Conservation (phyloP, 2,113 vertebrate species). For the Asarcornis scutulata region DNA sequence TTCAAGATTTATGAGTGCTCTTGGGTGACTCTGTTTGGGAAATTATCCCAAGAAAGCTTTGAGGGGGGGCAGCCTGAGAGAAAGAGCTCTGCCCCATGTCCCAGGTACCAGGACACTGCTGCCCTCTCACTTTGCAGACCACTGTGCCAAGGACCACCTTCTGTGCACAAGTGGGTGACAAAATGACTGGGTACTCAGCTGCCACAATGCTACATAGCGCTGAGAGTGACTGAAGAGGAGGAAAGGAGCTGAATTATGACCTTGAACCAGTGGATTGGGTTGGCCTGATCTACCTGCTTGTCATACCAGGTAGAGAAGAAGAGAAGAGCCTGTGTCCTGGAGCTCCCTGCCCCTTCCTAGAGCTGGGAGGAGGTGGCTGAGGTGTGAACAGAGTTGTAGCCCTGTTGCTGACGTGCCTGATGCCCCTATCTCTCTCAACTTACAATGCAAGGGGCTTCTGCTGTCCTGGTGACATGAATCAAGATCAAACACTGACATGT, state of each 20-base stretch:
- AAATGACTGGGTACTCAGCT: background rate
- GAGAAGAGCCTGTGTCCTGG: accelerated
- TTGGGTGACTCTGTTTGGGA: background rate
- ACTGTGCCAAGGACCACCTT: background rate
- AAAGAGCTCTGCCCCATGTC: background rate
- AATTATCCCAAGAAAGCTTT: background rate
- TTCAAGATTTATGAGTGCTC: background rate
- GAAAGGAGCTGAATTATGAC: background rate
- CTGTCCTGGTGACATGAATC: background rate
- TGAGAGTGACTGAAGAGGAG: background rate
- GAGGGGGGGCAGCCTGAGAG: background rate
- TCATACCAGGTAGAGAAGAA: background rate
- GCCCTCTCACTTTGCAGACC: background rate
- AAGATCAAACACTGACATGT: background rate
- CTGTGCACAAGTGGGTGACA: background rate
- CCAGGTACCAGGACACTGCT: too few species aligned
- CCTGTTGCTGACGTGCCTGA: accelerated
- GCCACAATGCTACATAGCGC: background rate
- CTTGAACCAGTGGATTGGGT: background rate
- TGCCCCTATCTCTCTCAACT: background rate
- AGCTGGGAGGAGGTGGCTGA: background rate
- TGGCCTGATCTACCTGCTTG: background rate
- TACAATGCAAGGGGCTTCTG: background rate
- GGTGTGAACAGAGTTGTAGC: accelerated
- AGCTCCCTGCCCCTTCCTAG: background rate